Conservation (phyloP, 1,140 invertebrate genomes). For the Cherax destructor region DNA sequence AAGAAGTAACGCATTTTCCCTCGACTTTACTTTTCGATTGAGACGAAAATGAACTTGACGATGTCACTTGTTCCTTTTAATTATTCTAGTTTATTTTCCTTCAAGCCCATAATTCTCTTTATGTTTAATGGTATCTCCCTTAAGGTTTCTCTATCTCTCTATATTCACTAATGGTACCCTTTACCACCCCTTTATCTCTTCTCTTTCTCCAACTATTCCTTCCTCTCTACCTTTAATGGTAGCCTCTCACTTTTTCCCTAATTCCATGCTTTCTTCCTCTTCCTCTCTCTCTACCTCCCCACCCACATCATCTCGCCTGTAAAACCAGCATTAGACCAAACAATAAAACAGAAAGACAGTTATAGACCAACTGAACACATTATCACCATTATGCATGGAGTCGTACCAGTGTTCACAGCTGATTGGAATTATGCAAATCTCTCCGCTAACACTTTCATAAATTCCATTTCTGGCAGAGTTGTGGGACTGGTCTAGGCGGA, state of each 20-base stretch:
- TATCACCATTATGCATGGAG: not conserved
- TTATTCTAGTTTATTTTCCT: not conserved
- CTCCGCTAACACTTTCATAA: slow-evolving; percentile 24
- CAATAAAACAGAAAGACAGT: not conserved
- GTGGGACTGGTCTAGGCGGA: not conserved
- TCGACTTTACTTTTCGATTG: not conserved
- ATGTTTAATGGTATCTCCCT: slow-evolving; percentile 5
- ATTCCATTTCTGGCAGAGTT: not conserved
- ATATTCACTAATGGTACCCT: slow-evolving; percentile 15
- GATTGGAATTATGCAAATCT: slow-evolving; percentile 41
- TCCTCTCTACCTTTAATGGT: not conserved
- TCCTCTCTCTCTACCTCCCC: not conserved
- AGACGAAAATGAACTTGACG: not conserved
- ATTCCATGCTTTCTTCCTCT: not conserved
- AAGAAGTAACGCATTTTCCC: no score
- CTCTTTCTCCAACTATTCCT: not conserved
- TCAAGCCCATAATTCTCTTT: not conserved
- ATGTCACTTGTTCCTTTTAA: not conserved
- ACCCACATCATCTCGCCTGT: not conserved
- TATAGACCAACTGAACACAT: not conserved
- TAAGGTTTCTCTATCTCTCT: slow-evolving; percentile 30
- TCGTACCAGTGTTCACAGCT: slow-evolving; percentile 4
- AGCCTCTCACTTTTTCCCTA: not conserved
- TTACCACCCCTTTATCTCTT: slow-evolving; percentile 1
- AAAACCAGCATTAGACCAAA: not conserved